These are phyloP conservation scores for human DNA, from an alignment of 2,113 vertebrate genomes.

Conservation along the genomic window GRCh38 chr18:79713001-79713500, in stretches of 20 bases:
- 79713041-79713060: constrained; percentile 98
- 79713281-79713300: not conserved
- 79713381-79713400: not conserved
- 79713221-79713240: not conserved
- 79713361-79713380: accelerated
- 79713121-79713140: constrained; percentile 91
- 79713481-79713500: accelerated
- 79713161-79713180: not conserved
- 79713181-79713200: not conserved
- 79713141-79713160: not conserved
- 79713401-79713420: accelerated
- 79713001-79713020: constrained; percentile 98
- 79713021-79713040: constrained; percentile 99
- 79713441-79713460: accelerated
- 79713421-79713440: not conserved
- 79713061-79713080: constrained; percentile 98
- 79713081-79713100: constrained; percentile 97
- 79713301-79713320: not conserved
- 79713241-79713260: not conserved
- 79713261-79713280: not conserved
- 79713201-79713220: accelerated
- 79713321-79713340: not conserved
- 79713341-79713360: not conserved
- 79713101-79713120: constrained; percentile 91
- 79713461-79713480: accelerated